Conservation (phyloP, 2,113 vertebrate genomes). For the Pantherophis guttatus region DNA sequence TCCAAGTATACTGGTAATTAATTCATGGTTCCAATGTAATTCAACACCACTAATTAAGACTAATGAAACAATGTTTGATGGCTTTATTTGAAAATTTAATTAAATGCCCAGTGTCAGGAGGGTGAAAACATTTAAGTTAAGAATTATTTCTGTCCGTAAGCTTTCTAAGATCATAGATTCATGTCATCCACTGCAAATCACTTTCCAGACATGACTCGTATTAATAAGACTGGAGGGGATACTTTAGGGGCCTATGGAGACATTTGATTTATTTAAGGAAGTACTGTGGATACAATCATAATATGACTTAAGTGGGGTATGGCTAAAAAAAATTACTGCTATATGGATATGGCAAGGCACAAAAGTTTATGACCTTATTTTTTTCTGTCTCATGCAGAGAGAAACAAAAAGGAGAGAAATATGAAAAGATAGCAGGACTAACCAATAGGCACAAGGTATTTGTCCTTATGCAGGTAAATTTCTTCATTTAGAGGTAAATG, state of each 20-base stretch:
- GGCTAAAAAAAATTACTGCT: background rate
- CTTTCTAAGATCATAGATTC: background rate
- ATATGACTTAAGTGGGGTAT: background rate
- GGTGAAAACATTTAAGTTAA: background rate
- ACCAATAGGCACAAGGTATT: background rate
- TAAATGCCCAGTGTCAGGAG: background rate
- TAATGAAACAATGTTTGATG: background rate
- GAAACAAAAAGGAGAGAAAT: background rate
- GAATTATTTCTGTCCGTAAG: background rate
- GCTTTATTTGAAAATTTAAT: background rate
- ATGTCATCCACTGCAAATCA: background rate
- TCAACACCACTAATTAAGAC: background rate
- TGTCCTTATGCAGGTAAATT: background rate
- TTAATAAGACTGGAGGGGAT: background rate
- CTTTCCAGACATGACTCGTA: conserved; percentile 5
- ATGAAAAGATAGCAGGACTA: background rate
- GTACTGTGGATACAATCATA: background rate
- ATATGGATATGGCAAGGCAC: background rate
- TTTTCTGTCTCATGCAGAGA: background rate
- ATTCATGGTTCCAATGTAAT: background rate
- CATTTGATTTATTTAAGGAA: background rate
- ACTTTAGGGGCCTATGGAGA: background rate
- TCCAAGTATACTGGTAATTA: background rate
- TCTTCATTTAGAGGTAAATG: background rate
- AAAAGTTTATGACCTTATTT: background rate